These are phyloP conservation scores for Chelonoidis abingdonii DNA, from an alignment of 2,113 vertebrate genomes.

Conservation along the genomic window DNA sequence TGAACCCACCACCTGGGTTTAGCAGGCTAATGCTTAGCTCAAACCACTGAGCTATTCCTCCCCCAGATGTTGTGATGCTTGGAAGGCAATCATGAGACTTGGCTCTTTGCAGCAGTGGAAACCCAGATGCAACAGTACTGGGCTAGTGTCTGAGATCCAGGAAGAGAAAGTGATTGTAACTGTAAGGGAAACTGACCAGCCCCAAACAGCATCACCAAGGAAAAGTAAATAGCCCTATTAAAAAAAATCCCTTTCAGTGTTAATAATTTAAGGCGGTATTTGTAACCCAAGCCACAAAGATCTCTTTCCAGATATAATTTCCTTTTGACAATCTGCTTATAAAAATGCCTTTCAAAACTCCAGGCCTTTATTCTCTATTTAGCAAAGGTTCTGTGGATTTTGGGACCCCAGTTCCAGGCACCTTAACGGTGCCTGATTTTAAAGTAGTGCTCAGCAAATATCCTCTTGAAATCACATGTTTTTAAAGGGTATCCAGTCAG, in stretches of 20 bases:
- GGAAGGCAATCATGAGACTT: background rate
- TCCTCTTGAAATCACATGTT: background rate
- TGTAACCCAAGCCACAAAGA: background rate
- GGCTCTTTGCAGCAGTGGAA: background rate
- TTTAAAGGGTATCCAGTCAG: background rate
- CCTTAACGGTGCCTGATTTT: background rate
- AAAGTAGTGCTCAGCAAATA: background rate
- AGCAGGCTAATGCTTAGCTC: too few species aligned
- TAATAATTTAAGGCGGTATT: background rate
- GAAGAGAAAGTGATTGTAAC: background rate
- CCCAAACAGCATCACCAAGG: background rate
- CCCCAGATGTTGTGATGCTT: background rate
- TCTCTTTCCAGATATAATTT: background rate
- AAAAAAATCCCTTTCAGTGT: background rate
- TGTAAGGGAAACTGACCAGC: background rate
- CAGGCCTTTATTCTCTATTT: background rate
- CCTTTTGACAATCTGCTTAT: background rate
- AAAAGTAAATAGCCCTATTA: background rate
- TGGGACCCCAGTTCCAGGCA: background rate
- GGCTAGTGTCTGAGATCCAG: background rate
- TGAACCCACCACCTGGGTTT: too few species aligned
- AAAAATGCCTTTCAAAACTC: too few species aligned
- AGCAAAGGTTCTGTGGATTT: background rate
- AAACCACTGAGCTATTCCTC: too few species aligned
- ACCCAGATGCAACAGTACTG: background rate